These are phyloP conservation scores for Xerus inauris DNA, from an alignment of 2,113 vertebrate genomes.

Conservation along the genomic window DNA sequence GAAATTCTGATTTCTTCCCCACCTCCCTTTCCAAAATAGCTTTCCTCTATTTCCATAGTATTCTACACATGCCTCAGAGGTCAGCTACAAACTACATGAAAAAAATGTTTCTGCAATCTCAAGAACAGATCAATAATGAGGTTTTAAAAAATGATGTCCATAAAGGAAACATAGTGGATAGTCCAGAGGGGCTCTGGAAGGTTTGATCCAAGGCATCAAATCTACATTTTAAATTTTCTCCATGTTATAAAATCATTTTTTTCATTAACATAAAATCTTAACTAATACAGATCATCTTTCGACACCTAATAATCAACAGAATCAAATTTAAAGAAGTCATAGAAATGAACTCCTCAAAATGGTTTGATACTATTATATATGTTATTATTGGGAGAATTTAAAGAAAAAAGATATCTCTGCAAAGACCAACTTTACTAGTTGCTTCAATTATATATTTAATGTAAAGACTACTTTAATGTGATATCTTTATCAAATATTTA, in stretches of 20 bases:
- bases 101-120: neutral
- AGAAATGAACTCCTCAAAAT: conserved; percentile 14
- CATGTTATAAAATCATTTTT: conserved; percentile 4
- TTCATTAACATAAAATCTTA: conserved; percentile 24
- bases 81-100: neutral
- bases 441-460: conserved; percentile 16
- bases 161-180: neutral
- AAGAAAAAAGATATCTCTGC: neutral
- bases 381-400: conserved; percentile 11
- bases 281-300: neutral
- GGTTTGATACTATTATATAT: neutral
- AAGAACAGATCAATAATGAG: neutral
- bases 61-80: neutral
- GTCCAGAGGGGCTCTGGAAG: neutral
- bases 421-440: conserved; percentile 29
- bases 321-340: neutral
- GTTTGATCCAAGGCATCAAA: neutral
- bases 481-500: neutral
- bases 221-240: neutral
- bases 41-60: neutral
- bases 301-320: neutral
- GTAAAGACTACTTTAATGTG: neutral
- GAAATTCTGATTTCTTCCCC: neutral
- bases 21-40: neutral
- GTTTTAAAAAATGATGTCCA: neutral